Evolutionary conservation across 2,888 invertebrate genomes (phyloP).

Genomic region (Hypena proboscidalis): DNA sequence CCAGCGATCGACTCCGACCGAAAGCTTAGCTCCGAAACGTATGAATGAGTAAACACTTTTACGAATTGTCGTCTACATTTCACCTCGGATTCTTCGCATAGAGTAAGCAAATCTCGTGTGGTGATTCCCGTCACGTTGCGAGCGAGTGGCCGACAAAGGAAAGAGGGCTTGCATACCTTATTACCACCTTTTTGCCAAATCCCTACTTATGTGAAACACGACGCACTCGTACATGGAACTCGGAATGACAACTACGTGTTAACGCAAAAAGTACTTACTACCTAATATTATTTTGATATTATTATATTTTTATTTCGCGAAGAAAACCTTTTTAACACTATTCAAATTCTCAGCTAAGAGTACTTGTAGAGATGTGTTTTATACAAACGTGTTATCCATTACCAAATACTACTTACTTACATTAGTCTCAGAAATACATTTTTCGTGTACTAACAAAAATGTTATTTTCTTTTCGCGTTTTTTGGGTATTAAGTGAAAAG

Average conservation of each 20-base stretch:
- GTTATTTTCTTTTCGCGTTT: background rate
- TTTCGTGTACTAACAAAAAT: background rate
- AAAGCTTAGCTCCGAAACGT: conserved; percentile 51
- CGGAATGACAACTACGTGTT: conserved; percentile 73
- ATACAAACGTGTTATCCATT: conserved; percentile 18
- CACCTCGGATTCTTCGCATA: conserved; percentile 67
- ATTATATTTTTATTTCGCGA: conserved; percentile 39
- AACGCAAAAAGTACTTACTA: conserved; percentile 50
- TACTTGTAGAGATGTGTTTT: conserved; percentile 6
- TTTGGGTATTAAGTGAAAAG: background rate
- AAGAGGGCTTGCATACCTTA: conserved; percentile 84
- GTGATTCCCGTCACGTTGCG: conserved; percentile 80
- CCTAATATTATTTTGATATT: no score
- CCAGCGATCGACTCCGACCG: conserved; percentile 43
- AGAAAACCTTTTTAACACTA: conserved; percentile 25
- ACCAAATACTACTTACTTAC: conserved; percentile 8
- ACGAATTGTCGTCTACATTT: conserved; percentile 65
- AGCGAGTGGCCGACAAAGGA: conserved; percentile 83
- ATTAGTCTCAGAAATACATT: background rate
- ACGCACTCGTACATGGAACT: conserved; percentile 68
- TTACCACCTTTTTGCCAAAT: conserved; percentile 82
- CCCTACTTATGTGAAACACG: conserved; percentile 81
- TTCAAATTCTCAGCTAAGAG: conserved; percentile 26
- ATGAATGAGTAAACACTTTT: conserved; percentile 71
- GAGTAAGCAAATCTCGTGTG: conserved; percentile 71